Evolutionary conservation across 1,140 invertebrate species (phyloP).

Genomic region (Gonioctena quinquepunctata): DNA sequence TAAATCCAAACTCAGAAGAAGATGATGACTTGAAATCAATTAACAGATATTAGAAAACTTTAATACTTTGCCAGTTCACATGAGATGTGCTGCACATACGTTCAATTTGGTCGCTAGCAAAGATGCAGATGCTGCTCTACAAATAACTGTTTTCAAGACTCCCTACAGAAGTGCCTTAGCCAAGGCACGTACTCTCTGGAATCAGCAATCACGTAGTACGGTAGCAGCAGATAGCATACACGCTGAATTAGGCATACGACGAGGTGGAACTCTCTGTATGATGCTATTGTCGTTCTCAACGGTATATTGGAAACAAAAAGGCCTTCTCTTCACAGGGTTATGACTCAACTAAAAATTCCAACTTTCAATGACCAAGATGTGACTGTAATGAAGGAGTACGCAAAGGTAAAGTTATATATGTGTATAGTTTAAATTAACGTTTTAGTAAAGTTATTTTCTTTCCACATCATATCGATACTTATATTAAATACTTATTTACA

Average conservation of each 20-base stretch:
- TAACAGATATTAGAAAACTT: background rate
- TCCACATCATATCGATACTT: background rate
- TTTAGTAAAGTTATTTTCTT: background rate
- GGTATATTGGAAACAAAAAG: background rate
- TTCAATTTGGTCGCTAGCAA: background rate
- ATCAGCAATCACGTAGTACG: background rate
- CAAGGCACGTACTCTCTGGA: background rate
- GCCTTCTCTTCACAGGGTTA: background rate
- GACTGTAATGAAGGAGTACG: background rate
- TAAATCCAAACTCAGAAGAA: background rate
- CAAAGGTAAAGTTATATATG: background rate
- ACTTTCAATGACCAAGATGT: background rate
- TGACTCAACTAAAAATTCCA: background rate
- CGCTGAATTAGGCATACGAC: background rate
- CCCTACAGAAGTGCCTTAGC: background rate
- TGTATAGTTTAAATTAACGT: background rate
- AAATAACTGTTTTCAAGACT: background rate
- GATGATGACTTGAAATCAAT: background rate
- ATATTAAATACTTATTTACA: background rate
- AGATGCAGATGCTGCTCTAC: background rate
- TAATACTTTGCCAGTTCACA: background rate
- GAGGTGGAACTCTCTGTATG: background rate
- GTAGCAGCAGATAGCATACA: background rate
- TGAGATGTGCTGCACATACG: background rate
- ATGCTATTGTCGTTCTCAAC: background rate